Evolutionary conservation across 2,113 vertebrate species (phyloP).

Genomic region (Cygnus buccinator): DNA sequence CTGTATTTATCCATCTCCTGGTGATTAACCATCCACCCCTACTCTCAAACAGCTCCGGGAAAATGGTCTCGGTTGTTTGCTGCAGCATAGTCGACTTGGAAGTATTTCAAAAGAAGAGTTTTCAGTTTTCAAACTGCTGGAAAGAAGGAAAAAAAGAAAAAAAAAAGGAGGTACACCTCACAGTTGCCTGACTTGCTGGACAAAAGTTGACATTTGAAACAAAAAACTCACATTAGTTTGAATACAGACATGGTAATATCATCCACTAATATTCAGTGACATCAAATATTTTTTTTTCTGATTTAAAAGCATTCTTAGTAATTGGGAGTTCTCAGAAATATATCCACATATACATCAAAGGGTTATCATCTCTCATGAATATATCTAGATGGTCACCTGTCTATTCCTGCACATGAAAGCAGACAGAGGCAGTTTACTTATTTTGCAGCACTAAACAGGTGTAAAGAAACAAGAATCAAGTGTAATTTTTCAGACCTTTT

Average conservation of each 20-base stretch:
- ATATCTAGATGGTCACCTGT: not conserved
- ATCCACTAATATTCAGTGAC: not conserved
- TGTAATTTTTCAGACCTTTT: not conserved
- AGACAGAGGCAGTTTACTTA: not conserved
- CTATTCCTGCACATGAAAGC: not conserved
- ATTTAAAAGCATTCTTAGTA: not conserved
- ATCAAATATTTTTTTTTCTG: not conserved
- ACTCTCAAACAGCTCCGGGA: not conserved
- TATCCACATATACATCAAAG: not conserved
- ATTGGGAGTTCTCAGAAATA: not conserved
- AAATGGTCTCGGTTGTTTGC: not conserved
- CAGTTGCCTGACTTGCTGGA: not conserved
- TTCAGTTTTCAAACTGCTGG: not conserved
- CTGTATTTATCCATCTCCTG: not conserved
- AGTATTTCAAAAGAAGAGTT: not conserved
- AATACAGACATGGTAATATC: fast-evolving
- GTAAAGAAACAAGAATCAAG: not conserved
- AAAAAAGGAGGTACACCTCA: not conserved
- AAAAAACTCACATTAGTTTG: not conserved
- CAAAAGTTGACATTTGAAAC: not conserved
- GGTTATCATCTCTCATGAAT: too few species aligned
- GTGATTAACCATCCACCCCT: not conserved
- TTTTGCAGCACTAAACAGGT: not conserved
- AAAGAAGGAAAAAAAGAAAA: not conserved
- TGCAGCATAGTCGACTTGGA: not conserved